Base-by-base conservation (phyloP, 2,797 vertebrate species). In the Syngnathus acus region DNA sequence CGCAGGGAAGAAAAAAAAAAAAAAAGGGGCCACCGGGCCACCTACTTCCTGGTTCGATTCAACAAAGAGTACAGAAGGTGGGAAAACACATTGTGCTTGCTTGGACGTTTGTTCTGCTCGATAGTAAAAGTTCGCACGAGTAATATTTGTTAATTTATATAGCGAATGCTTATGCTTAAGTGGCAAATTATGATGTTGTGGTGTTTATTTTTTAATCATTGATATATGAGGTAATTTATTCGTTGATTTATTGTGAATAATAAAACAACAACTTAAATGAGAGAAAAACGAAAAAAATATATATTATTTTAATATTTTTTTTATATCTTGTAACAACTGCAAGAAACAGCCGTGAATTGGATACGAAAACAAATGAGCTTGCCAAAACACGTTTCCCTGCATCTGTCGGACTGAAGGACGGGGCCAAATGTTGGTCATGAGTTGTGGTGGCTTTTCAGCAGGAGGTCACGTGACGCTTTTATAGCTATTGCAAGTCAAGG, bases 1-100 rank as follows among this genome's bases (percentile, higher is more conserved):
- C 4, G 32, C 4, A 32, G 32, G 4, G 4, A 32, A 26, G 2
- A 26, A 26, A 2, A 32, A 32, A 32, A 32, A 32, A 32, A 32
- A 32, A 32, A 32, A 0, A 3, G 32, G 32, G 32, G 0, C 91
- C 90, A 37, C 93, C 99, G 1, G 92, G 92, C 37, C 73, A 92
- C n/a, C n/a, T n/a, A n/a, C 79, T 95, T 92, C 70, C 91, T 98
- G 54, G 86, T 97, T 13, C 87, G 90, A 50, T 89, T 95, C 43
- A 95, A 92, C 83, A 93, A 93, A 71, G 93, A 96, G 45, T 84
- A 66, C 2, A 92, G 91, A 74, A 93, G 93, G 97, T 98, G 74
- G 9, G 90, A 85, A 5, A 57, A 39, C 9, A 40, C 14, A 4
- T 23, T 54, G 9, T 4, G 8, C 16, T 48, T 50, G 48, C 32